Percentiles rank a stretch among this genome's conserved stretches.
phyloP scores from a whole-genome alignment of 2,888 invertebrate genomes.

The Kuschelorhynchus macadamiae region DNA sequence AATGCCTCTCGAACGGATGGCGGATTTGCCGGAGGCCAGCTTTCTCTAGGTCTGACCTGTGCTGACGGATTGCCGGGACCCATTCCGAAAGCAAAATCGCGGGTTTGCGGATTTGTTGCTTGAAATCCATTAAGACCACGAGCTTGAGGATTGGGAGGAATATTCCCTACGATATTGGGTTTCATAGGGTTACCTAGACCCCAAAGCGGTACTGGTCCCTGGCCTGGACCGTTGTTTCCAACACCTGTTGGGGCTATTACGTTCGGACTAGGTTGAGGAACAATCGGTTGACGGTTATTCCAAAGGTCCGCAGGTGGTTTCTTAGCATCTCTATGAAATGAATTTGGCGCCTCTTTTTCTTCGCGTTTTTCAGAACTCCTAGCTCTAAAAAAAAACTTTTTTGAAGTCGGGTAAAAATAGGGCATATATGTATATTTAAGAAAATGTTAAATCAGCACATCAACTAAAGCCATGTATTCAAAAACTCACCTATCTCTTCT shows the following conservation, averaged over 20 bases:
- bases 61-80: conserved; percentile 1
- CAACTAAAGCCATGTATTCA: too few species aligned
- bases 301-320: conserved; percentile 55
- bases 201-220: conserved; percentile 53
- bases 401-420: neutral
- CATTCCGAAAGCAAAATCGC: neutral
- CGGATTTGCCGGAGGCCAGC: conserved; percentile 34
- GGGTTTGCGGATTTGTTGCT: neutral
- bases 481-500: conserved; percentile 12
- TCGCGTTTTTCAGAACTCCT: conserved; percentile 56
- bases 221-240: conserved; percentile 15
- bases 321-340: conserved; percentile 7
- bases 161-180: conserved; percentile 1
- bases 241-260: neutral
- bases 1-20: conserved; percentile 9
- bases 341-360: conserved; percentile 51
- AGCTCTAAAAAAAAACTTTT: conserved; percentile 67
- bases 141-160: conserved; percentile 8
- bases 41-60: conserved; percentile 16
- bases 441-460: too few species aligned
- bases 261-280: conserved; percentile 5
- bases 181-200: conserved; percentile 67
- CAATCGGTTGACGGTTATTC: conserved; percentile 25
- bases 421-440: neutral
- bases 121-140: conserved; percentile 20